phyloP scores from a whole-genome alignment of 35 echinoderm and acorn worm genomes.

The Ptychodera flava region DNA sequence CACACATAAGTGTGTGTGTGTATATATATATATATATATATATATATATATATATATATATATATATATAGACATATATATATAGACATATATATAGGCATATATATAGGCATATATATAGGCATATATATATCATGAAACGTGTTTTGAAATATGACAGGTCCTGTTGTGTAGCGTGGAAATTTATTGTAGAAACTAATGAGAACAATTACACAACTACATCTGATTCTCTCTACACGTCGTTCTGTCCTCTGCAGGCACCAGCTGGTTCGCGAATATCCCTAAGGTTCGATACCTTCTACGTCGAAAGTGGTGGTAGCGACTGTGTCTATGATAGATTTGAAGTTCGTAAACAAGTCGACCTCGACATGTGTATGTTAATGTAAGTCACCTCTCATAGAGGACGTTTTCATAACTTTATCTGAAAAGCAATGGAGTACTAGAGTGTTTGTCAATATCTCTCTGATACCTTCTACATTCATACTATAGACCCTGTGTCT shows the following conservation, averaged over 20 bases:
- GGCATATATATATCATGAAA: background rate
- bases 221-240: too few relatives aligned
- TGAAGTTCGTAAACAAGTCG: background rate
- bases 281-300: background rate
- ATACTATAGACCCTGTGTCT: background rate
- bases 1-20: background rate
- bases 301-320: background rate
- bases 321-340: background rate
- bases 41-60: background rate
- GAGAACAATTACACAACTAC: too few relatives aligned
- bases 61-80: background rate
- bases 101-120: background rate
- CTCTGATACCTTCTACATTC: background rate
- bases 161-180: too few relatives aligned
- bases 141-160: background rate
- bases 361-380: too few relatives aligned
- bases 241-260: background rate
- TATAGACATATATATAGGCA: background rate
- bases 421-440: background rate
- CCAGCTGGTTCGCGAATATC: background rate
- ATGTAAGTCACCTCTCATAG: too few relatives aligned
- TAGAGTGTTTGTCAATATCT: background rate
- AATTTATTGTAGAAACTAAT: too few relatives aligned
- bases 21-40: background rate
- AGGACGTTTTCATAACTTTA: too few relatives aligned